Conservation (phyloP, 2,888 invertebrate species). For the Zootermopsis nevadensis region DNA sequence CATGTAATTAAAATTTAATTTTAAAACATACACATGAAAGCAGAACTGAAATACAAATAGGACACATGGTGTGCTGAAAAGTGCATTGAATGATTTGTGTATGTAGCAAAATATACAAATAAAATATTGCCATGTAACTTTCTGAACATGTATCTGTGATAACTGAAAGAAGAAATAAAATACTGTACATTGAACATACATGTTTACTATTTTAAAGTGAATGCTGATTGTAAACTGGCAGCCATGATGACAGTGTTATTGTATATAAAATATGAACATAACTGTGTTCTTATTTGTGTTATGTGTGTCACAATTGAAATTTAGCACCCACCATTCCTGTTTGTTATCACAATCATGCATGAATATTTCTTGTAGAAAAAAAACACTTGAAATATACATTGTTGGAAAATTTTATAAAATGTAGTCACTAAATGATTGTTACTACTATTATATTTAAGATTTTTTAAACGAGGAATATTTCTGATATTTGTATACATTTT, state of each 20-base stretch:
- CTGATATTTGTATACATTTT: too few species aligned
- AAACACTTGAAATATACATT: too few species aligned
- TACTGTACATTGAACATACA: background rate
- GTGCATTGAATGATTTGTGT: slow-evolving; percentile 19
- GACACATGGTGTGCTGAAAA: background rate
- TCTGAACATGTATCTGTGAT: slow-evolving; percentile 45
- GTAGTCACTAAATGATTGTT: too few species aligned
- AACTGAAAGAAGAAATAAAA: slow-evolving; percentile 18
- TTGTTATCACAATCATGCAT: too few species aligned
- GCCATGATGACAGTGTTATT: background rate
- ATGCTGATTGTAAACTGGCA: background rate
- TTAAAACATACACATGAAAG: background rate
- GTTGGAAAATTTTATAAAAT: too few species aligned
- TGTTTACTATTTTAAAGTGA: background rate
- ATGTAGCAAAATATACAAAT: background rate
- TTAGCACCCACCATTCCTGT: background rate
- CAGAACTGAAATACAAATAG: background rate
- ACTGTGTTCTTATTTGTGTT: too few species aligned
- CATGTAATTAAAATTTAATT: background rate
- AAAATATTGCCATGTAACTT: slow-evolving; percentile 4
- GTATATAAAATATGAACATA: background rate
- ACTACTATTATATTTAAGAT: too few species aligned
- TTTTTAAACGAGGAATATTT: too few species aligned
- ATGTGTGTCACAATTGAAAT: background rate
- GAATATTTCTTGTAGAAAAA: too few species aligned